Evolutionary conservation across 2,113 vertebrate species (phyloP), one percentile per base, ranked within the genome.

Genomic region (Ciconia maguari): DNA sequence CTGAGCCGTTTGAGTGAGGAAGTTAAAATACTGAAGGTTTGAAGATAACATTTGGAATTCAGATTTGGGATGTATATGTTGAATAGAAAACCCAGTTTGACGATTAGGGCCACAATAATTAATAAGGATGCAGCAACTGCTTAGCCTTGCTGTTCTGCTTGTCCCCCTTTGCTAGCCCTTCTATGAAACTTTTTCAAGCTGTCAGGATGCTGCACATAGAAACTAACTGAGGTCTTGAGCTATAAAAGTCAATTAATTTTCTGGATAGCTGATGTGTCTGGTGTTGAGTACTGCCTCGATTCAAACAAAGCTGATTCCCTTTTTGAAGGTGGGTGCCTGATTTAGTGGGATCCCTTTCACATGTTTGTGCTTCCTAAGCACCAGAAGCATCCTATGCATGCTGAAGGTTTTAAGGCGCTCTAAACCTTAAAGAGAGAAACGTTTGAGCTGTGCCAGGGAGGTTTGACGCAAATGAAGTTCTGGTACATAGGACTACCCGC

Each of bases 1-100:
- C 61, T 66, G n/a, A 34, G 34, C 17, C 6, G 0, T 52, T 0
- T 0, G 34, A 60, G 22, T 8, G 9, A 61, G 51, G 55, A 84
- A 26, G n/a, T 76, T 48, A 13, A 66, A 46, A 34, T 49, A 25
- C 36, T 34, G 13, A 3, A 5, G 34, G 12, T 49, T 68, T 58
- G 44, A 72, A 70, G 60, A 57, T 57, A 62, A 79, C 41, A 30
- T 48, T 54, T 26, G 66, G 51, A 66, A 48, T 78, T 82, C 21
- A 10, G 26, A 13, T 62, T 81, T 62, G 26, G n/a, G n/a, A 24
- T 32, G 58, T 30, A 10, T 16, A 21, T 6, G 5, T 17, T 13
- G 30, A 75, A 32, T 57, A 48, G 65, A 55, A 87, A 77, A 7
- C 18, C 18, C 27, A 36, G 8, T 81, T 49, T 92, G 58, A 10